Evolutionary conservation across 2,797 vertebrate species (phyloP), one percentile per base, ranked within the genome.

Genomic region (Melanitta fusca): DNA sequence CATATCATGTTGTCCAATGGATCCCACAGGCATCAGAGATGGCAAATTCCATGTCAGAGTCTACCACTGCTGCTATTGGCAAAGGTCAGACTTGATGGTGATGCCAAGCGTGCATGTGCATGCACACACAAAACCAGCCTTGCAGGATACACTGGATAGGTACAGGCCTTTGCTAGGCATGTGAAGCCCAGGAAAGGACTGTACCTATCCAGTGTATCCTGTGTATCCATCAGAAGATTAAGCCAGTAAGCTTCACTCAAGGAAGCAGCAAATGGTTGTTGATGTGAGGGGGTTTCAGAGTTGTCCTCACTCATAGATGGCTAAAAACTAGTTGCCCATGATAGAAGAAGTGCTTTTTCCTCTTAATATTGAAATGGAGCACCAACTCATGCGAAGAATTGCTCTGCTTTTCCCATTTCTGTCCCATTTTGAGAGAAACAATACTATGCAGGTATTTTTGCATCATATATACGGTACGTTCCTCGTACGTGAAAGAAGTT

Each of bases 31-130:
- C 74, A 21, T 17, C 4, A 34, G 77, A 28, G 22, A 62, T 21
- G 56, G 54, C 27, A 45, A 22, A 53, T 41, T 36, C 2, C 0
- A 3, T 3, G 30, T 2, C 7, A 20, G 28, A 60, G 47, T 32
- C 18, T 17, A 28, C 3, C 6, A 17, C 16, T 39, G 4, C 1
- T 14, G 38, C 22, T 11, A 36, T 10, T 53, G 30, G 68, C 43
- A 66, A 13, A 57, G 51, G 28, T 66, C 80, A 49, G 30, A 5
- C 38, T 25, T n/a, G 0, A 25, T 4, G 2, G 21, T 4, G 58
- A 17, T 22, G 39, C 13, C 47, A 78, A 5, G 47, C 7, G 6
- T 1, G 1, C 4, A 1, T 13, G 6, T 4, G 6, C 2, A 6
- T 4, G 15, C 3, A 66, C 2, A 21, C 17, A 25, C 16, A 39